phyloP scores from a whole-genome alignment of 2,113 vertebrate species.

The Symphodus melops region DNA sequence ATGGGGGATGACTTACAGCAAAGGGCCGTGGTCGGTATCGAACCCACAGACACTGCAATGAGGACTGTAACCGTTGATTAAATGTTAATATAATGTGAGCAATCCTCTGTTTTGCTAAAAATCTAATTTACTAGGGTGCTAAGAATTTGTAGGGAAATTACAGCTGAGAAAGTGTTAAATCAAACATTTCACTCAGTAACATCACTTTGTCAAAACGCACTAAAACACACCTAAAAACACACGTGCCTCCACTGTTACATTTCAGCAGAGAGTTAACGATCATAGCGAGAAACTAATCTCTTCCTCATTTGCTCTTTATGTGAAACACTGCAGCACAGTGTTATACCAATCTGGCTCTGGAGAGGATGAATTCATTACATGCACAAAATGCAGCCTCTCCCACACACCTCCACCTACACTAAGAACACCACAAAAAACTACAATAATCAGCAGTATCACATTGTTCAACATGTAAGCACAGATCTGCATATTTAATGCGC shows the following conservation, averaged over 20 bases:
- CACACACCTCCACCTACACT: constrained; percentile 84
- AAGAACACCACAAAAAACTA: constrained; percentile 67
- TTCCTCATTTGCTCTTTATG: constrained; percentile 51
- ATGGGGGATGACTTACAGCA: too few relatives aligned
- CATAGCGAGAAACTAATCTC: constrained; percentile 42
- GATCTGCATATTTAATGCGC: constrained; percentile 53
- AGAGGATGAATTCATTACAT: constrained; percentile 82
- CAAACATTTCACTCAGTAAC: neutral
- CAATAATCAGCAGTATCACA: constrained; percentile 70
- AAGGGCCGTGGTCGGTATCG: too few relatives aligned
- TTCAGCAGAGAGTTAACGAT: constrained; percentile 26
- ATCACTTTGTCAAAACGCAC: neutral
- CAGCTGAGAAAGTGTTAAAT: neutral
- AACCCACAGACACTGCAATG: too few relatives aligned
- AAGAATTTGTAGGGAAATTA: neutral
- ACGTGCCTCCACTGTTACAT: neutral
- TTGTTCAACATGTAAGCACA: constrained; percentile 60
- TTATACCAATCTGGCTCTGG: constrained; percentile 65
- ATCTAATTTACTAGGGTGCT: neutral
- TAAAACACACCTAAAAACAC: neutral
- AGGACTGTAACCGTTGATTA: too few relatives aligned
- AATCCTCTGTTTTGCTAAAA: neutral
- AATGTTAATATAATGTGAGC: too few relatives aligned
- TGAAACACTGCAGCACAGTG: constrained; percentile 52
- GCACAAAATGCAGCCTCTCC: constrained; percentile 80